Conservation (phyloP, 2,888 invertebrate species). For the Rotaria sp. region DNA sequence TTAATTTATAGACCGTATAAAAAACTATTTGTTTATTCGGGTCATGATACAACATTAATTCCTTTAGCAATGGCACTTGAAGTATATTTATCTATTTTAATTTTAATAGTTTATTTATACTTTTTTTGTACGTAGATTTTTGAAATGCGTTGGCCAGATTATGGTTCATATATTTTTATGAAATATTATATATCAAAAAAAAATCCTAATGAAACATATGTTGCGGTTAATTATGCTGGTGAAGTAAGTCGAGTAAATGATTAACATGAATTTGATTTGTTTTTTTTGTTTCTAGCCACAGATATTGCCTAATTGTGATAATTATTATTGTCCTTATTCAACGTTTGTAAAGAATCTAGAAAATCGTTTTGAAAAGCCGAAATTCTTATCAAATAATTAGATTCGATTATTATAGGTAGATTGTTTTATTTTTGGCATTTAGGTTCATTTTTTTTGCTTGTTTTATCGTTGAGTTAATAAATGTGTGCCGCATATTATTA, state of each 20-base stretch:
- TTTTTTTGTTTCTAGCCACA: background rate
- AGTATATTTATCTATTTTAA: background rate
- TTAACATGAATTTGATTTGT: background rate
- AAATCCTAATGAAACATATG: background rate
- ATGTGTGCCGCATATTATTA: no score
- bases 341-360: background rate
- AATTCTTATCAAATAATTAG: background rate
- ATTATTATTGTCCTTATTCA: constrained; percentile 19
- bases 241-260: background rate
- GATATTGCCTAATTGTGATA: constrained; percentile 16
- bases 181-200: background rate
- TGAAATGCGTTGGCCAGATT: background rate
- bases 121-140: background rate
- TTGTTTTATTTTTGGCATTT: no score
- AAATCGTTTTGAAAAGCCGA: background rate
- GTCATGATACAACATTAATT: background rate
- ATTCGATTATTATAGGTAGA: no score
- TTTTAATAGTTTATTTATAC: background rate
- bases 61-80: constrained; percentile 1
- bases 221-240: background rate
- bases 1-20: background rate
- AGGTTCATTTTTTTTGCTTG: no score
- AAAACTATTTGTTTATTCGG: background rate
- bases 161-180: background rate
- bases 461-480: no score